Percentiles rank a stretch among this genome's conserved stretches.
Evolutionary conservation across 2,888 invertebrate species (phyloP).

Genomic region (Hoplodrina blanda): DNA sequence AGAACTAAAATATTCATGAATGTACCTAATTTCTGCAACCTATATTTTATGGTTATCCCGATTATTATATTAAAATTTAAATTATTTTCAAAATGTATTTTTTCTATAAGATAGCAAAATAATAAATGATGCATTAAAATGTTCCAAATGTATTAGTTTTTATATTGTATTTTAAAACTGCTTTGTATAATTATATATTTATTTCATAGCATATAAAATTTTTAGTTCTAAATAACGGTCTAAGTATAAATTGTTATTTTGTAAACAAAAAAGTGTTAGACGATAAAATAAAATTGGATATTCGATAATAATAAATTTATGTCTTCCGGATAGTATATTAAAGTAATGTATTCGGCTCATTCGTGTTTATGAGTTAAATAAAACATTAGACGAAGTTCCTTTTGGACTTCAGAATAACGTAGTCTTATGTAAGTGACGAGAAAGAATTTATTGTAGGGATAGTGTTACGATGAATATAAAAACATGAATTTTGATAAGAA

Average conservation of each 20-base stretch:
- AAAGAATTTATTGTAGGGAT: constrained; percentile 86
- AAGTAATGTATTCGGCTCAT: constrained; percentile 83
- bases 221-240: constrained; percentile 37
- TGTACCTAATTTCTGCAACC: neutral
- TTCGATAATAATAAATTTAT: constrained; percentile 84
- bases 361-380: constrained; percentile 77
- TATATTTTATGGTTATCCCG: neutral
- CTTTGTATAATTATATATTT: constrained; percentile 7
- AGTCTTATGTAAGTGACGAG: constrained; percentile 79
- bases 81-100: neutral
- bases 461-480: constrained; percentile 71
- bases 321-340: constrained; percentile 89
- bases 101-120: neutral
- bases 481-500: constrained; percentile 75
- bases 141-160: neutral
- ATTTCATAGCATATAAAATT: neutral
- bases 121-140: constrained; percentile 25
- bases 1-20: neutral
- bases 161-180: neutral
- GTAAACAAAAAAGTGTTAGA: constrained; percentile 68
- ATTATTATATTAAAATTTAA: neutral
- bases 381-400: constrained; percentile 76
- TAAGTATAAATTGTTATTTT: constrained; percentile 50
- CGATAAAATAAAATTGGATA: constrained; percentile 70
- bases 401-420: constrained; percentile 81